Evolutionary conservation across 2,797 vertebrate species (phyloP).

Genomic region (Anniella stebbinsi): DNA sequence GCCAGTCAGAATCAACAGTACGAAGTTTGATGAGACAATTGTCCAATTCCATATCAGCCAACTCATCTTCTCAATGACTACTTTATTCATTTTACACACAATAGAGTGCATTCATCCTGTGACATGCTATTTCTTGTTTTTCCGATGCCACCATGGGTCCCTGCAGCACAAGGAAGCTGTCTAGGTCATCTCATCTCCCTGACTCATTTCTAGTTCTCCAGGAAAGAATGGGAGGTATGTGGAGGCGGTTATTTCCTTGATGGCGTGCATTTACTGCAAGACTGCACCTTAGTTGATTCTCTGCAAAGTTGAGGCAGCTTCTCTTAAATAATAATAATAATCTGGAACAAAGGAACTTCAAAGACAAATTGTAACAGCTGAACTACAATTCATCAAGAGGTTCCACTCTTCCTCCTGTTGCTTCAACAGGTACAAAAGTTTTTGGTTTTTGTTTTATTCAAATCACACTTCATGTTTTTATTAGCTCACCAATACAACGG

Average conservation of each 20-base stretch:
- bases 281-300: background rate
- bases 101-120: background rate
- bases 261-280: background rate
- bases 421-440: too few relatives aligned
- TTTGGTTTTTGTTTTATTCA: too few relatives aligned
- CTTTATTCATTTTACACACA: background rate
- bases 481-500: background rate
- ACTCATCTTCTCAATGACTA: background rate
- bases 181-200: background rate
- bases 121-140: background rate
- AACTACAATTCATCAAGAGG: background rate
- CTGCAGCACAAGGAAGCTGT: background rate
- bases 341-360: background rate
- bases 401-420: background rate
- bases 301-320: background rate
- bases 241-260: background rate
- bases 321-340: too few relatives aligned
- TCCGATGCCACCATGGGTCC: background rate
- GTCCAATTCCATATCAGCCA: background rate
- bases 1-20: background rate
- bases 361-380: background rate
- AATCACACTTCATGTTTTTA: background rate
- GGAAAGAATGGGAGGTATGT: background rate
- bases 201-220: background rate
- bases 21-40: background rate